A percentile compares a stretch with the other conserved stretches of the same genome.
Evolutionary conservation across 2,797 vertebrate genomes (phyloP).

Genomic region (Lophius americanus): DNA sequence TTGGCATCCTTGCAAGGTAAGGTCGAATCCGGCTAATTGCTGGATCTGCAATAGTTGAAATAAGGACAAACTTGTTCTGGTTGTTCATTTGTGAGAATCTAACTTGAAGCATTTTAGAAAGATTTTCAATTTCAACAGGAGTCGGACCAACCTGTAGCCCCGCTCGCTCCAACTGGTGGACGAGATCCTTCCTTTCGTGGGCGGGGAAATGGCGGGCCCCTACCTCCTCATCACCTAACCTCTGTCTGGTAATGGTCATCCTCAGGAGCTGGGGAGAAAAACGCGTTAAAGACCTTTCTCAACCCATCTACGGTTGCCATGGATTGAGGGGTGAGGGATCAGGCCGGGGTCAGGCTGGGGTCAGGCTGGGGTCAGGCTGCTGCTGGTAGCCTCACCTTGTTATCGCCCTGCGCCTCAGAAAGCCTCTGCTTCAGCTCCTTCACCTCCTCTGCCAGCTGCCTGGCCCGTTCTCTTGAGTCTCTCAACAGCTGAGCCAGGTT

Average conservation of each 20-base stretch:
- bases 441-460: slow-evolving; percentile 89
- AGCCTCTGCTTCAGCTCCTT: slow-evolving; percentile 94
- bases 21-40: not conserved
- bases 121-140: not conserved
- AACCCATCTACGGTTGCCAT: too few relatives aligned
- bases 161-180: slow-evolving; percentile 90
- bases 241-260: slow-evolving; percentile 97
- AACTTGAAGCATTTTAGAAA: too few relatives aligned
- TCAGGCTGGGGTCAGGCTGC: not conserved
- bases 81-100: too few relatives aligned
- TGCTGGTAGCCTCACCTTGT: slow-evolving; percentile 85
- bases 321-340: too few relatives aligned
- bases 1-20: too few relatives aligned
- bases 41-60: not conserved
- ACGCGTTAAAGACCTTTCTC: not conserved
- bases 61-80: too few relatives aligned
- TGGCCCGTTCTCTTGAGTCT: slow-evolving; percentile 89
- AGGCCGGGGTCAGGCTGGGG: too few relatives aligned
- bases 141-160: slow-evolving; percentile 85
- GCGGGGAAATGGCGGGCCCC: slow-evolving; percentile 93
- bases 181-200: slow-evolving; percentile 93
- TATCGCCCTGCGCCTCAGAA: slow-evolving; percentile 93
- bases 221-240: slow-evolving; percentile 94
- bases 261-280: slow-evolving; percentile 87
- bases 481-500: slow-evolving; percentile 92